Evolutionary conservation across 92 coral and sea anemone genomes (phyloP), one percentile per base, ranked within the genome.

Genomic region (Porites rus): DNA sequence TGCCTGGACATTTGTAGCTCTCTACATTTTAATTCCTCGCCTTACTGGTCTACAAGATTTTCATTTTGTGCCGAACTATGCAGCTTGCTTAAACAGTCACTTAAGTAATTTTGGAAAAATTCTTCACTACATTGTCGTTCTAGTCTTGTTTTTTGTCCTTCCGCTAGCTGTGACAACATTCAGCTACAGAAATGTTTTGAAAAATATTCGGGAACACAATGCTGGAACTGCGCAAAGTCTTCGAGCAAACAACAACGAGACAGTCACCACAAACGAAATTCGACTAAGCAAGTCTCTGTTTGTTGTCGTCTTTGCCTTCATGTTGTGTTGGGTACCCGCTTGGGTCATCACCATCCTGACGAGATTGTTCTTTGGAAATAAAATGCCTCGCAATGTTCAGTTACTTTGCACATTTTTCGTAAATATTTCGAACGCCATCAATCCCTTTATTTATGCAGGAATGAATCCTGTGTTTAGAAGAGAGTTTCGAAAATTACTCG

Each of bases 301-400:
- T 66, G 71, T 66, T n/a, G 71, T 66, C 10, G 71, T 66, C 9
- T 66, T 66, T 10, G 71, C 71, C 8, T 66, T 66, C 31, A 66
- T 66, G 71, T n/a, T 66, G 71, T 66, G 71, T 66, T 66, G 71
- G 71, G 0, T 66, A 5, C 71, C 71, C 31, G 71, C 31, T n/a
- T 66, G 71, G 71, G 18, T 66, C 12, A 66, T 14, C 22, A 24
- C 71, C 71, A 66, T 66, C 22, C 10, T 66, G 24, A 66, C 22
- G 14, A 18, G 71, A 9, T 19, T 66, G 2, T 10, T 6, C 0
- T 3, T 66, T 14, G 71, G 20, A 0, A 21, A 9, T 66, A n/a
- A 2, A 10, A 56, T 66, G 25, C 71, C 71, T 2, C 71, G 71
- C 9, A 66, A 66, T 24, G 71, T 66, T 66, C 24, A 66, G 31